Base-by-base conservation (phyloP, 1,140 invertebrate genomes). In the Drosophila melanica region DNA sequence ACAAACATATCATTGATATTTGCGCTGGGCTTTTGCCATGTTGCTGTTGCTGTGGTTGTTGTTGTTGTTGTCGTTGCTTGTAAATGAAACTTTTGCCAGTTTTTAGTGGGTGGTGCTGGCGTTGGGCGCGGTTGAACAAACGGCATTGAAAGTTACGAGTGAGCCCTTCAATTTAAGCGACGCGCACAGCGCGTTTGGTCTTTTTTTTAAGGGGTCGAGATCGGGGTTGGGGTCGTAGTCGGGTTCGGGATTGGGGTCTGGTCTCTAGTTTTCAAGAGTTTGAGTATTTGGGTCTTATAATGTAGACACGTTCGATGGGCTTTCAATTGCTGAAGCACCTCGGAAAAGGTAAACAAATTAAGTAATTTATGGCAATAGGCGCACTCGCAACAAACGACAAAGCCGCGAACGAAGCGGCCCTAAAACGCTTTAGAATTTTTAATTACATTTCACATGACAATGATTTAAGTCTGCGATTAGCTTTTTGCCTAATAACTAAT, bases 1-100 rank as follows among this genome's bases (percentile, higher is more conserved):
- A 87, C 82, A 87, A 86, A 86, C 82, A 86, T 87, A 86, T 87
- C 81, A 86, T 81, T 86, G 82, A 87, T 87, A 81, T 87, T 87
- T 86, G 79, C 47, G 78, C 78, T 69, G 78, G 73, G 72, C 77
- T 75, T 55, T 79, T 79, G 71, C 75, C 77, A 62, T 44, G 20
- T 58, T 51, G 55, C 54, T 72, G 48, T 63, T 70, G 58, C n/a
- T 50, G 51, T 33, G 33, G 58, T 37, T 33, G 35, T 53, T 33
- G 51, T 33, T 39, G 58, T 37, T 33, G 35, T 53, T 33, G 68
- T 30, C 69, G 65, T 30, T 47, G 58, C 74, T 69, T 87, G 81
- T 87, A 86, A 86, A 86, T 87, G 75, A 86, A 87, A 86, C 82
- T 78, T 86, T 77, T 75, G 66, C 54, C 66, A 59, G 59, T 50